Base-by-base conservation (phyloP, 2,888 invertebrate species). In the Coenonympha glycerion region DNA sequence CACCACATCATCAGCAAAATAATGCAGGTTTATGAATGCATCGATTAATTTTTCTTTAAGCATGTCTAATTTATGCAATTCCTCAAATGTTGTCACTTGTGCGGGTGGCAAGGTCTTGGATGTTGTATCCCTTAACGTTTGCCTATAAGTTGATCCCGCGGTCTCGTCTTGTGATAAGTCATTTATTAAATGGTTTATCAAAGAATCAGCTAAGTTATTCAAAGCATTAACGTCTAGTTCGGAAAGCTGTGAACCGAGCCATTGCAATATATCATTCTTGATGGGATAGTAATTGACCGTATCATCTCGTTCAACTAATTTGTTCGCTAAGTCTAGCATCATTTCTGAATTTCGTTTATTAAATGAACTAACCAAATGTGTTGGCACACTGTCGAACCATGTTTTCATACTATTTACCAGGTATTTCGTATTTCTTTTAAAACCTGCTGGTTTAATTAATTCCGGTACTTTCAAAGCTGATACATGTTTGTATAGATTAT, bases 21-120 rank as follows among this genome's bases (percentile, higher is more conserved):
- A 73, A 54, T 71, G 64, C 40, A 81, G 61, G 46, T 71, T 71
- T 8, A 82, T 68, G 54, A 72, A 82, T 9, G 78, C 75, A 44
- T 82, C 77, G 9, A 71, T 73, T 33, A 82, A 42, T 48, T 65
- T 66, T 26, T 79, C 74, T 65, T 75, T 79, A 1, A 80, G 54
- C 3, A 65, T 41, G 54, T 79, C 73, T 48, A 80, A 69, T 15
- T 61, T 61, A 11, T 62, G 65, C 47, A 62, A 52, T 52, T 73
- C 72, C 8, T 73, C 73, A 4, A n/a, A 11, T 4, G 67, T 44
- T 2, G 66, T 26, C 19, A 52, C 46, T 5, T 51, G 47, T n/a
- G 56, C 50, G 9, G 59, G 47, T n/a, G 73, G 69, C 21, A 77
- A 55, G n/a, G 65, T 64, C 13, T 63, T 66, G n/a, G 69, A 63